These are phyloP conservation scores for Drosophila phalerata DNA, from an alignment of 2,888 invertebrate species.

Conservation along the genomic window DNA sequence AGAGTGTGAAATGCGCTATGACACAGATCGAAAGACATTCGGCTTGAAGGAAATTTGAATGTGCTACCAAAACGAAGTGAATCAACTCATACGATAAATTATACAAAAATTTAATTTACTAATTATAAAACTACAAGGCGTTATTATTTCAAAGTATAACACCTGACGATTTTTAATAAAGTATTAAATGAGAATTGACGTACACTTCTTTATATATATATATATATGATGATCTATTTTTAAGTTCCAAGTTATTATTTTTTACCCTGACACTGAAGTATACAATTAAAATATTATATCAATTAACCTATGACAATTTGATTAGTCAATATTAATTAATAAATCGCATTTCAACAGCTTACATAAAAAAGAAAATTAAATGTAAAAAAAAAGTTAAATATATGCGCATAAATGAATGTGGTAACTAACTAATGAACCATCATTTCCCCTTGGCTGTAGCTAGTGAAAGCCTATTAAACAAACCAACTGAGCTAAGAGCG, in stretches of 20 bases:
- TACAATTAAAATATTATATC: conserved; percentile 4
- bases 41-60: background rate
- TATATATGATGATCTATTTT: background rate
- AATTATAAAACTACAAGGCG: background rate
- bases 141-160: background rate
- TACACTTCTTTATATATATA: background rate
- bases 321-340: conserved; percentile 20
- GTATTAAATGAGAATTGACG: background rate
- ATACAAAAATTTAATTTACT: background rate
- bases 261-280: background rate
- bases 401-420: conserved; percentile 47
- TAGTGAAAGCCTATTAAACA: conserved; percentile 57
- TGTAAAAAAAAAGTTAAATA: background rate
- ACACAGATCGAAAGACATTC: conserved; percentile 5
- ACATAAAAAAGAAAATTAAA: conserved; percentile 20
- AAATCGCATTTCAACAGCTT: background rate
- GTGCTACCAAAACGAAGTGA: background rate
- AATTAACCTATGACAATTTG: background rate
- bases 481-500: conserved; percentile 8
- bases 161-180: background rate
- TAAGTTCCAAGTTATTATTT: background rate
- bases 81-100: background rate
- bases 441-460: conserved; percentile 32
- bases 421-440: conserved; percentile 30
- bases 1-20: conserved; percentile 25